Base-by-base conservation (phyloP, 2,888 invertebrate genomes). In the Ceratothoa steindachneri region DNA sequence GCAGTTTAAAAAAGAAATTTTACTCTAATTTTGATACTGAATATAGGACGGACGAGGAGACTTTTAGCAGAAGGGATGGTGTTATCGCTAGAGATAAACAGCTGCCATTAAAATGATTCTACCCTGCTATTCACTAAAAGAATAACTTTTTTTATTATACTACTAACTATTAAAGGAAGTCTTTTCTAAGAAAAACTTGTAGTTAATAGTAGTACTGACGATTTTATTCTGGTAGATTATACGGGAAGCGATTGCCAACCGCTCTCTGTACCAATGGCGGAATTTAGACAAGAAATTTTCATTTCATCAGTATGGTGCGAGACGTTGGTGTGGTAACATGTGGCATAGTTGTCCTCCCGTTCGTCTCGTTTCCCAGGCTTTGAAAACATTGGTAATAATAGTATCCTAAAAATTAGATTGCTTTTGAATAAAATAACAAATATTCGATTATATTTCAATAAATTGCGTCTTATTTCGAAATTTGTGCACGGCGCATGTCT, bases 401-500 rank as follows among this genome's bases (percentile, higher is more conserved):
- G n/a, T 60, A 24, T 60, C 24, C n/a, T 3, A 22, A 22, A 60
- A 15, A 24, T 1, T 24, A 24, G 2, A 60, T 60, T 24, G 24
- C 12, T 60, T 60, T 60, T 60, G 12, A 24, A 60, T 22, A 22
- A 60, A 60, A 60, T 60, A 60, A 60, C 24, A 60, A 24, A 22
- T 22, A 22, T 24, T 60, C 24, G 1, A 60, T 24, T 22, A 12
- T 60, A 60, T 60, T 60, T 60, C 2, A 60, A 60, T 60, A 24
- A 60, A 60, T 24, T 60, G 60, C 60, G 60, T 60, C 60, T n/a
- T 24, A 60, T 22, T 60, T 60, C 27, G 24, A 12, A 60, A 60
- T 60, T 60, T 60, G 22, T 12, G 27, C 12, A 60, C 60, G 60
- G 60, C 60, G 60, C 60, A 60, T 60, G 60, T 24, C 60, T 60